Evolutionary conservation across 2,888 invertebrate genomes (phyloP).

Genomic region (Sinopyrophorus schimmeli): DNA sequence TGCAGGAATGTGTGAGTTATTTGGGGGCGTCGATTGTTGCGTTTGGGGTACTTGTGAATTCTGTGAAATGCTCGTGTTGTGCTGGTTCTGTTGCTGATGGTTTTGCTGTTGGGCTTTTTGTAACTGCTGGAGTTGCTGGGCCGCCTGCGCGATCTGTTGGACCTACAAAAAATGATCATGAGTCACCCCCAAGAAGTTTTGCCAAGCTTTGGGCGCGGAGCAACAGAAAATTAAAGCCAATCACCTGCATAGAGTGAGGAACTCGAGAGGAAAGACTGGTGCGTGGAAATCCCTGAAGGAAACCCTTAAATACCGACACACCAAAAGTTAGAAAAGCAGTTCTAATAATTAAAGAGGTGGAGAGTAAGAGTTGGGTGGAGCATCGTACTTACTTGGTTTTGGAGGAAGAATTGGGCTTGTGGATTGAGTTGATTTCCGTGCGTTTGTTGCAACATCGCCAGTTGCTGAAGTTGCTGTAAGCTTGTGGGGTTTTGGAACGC

Average conservation of each 20-base stretch:
- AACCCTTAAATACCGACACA: conserved; percentile 51
- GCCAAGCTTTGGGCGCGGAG: not conserved
- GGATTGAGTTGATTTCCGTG: conserved; percentile 54
- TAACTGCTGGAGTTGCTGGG: conserved; percentile 80
- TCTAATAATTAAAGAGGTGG: conserved; percentile 12
- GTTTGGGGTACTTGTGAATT: conserved; percentile 55
- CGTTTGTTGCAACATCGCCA: conserved; percentile 65
- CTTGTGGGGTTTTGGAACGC: conserved; percentile 67
- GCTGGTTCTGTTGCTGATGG: conserved; percentile 57
- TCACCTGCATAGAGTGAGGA: conserved; percentile 59
- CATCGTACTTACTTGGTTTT: conserved; percentile 66
- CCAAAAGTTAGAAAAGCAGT: conserved; percentile 27
- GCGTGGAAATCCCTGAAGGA: conserved; percentile 57
- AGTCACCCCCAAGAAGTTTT: not conserved
- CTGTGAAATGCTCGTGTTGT: conserved; percentile 48
- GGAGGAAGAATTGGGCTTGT: conserved; percentile 74
- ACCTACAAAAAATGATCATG: conserved; percentile 57
- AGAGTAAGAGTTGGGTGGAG: conserved; percentile 4
- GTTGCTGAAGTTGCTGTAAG: conserved; percentile 67
- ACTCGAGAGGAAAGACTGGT: conserved; percentile 55
- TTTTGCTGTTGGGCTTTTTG: conserved; percentile 65
- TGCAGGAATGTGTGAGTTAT: conserved; percentile 56
- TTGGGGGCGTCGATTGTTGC: conserved; percentile 63
- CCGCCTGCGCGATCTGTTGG: conserved; percentile 83
- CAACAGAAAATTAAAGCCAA: conserved; percentile 36